Percentiles rank a stretch among this genome's conserved stretches.
phyloP scores from a whole-genome alignment of 2,113 vertebrate species.

The Trematomus loennbergii region DNA sequence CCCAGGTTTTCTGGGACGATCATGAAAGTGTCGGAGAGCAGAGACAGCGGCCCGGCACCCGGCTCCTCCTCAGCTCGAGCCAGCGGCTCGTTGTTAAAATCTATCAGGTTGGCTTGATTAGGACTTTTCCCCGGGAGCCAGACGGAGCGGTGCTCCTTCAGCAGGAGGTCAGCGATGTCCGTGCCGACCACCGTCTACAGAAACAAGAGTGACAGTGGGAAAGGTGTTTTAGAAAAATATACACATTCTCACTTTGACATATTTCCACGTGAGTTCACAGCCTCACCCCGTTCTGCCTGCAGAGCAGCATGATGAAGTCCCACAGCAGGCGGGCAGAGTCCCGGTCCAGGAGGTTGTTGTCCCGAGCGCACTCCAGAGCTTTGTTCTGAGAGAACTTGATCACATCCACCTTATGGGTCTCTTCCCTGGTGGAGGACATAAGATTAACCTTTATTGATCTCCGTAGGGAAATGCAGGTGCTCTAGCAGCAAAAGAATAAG shows the following conservation, averaged over 20 bases:
- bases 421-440: conserved; percentile 87
- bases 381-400: conserved; percentile 98
- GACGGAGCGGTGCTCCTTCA: conserved; percentile 93
- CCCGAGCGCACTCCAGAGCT: conserved; percentile 89
- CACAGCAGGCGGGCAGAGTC: conserved; percentile 95
- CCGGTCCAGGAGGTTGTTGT: conserved; percentile 90
- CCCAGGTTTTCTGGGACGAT: conserved; percentile 83
- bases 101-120: conserved; percentile 96
- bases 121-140: conserved; percentile 98
- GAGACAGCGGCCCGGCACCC: conserved; percentile 90
- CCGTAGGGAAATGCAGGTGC: too few relatives aligned
- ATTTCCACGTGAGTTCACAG: background rate
- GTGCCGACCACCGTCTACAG: conserved; percentile 96
- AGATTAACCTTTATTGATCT: background rate
- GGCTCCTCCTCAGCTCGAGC: conserved; percentile 90
- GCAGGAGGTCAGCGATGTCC: conserved; percentile 93
- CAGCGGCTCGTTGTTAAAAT: conserved; percentile 94
- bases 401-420: conserved; percentile 98
- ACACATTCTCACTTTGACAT: background rate
- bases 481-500: too few relatives aligned
- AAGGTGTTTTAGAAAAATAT: background rate
- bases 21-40: conserved; percentile 89
- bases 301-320: conserved; percentile 94
- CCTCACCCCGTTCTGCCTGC: conserved; percentile 96
- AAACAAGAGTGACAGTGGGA: background rate